phyloP scores from a whole-genome alignment of 1,140 invertebrate genomes.

The Tetranychus urticae region DNA sequence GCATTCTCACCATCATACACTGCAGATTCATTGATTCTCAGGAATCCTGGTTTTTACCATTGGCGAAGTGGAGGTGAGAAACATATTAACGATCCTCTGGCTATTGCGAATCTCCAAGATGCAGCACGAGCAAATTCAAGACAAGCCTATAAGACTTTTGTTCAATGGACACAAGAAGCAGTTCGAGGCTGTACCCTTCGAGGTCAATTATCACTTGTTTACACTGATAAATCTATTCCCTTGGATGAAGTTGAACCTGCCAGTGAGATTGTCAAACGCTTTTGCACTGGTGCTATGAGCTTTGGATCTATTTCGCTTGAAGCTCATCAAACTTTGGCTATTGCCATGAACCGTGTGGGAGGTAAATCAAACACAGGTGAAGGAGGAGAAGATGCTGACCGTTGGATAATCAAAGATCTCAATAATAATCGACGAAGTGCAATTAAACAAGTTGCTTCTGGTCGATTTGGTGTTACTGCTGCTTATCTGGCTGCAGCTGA shows the following conservation, averaged over 20 bases:
- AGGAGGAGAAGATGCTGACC: slow-evolving; percentile 57
- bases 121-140: slow-evolving; percentile 56
- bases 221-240: slow-evolving; percentile 40
- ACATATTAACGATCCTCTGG: slow-evolving; percentile 85
- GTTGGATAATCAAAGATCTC: slow-evolving; percentile 55
- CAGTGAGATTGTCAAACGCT: slow-evolving; percentile 82
- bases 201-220: slow-evolving; percentile 67
- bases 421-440: slow-evolving; percentile 36
- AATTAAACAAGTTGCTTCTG: slow-evolving; percentile 67
- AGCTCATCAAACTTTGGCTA: slow-evolving; percentile 74
- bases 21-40: slow-evolving; percentile 46
- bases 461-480: slow-evolving; percentile 90
- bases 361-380: slow-evolving; percentile 94
- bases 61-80: slow-evolving; percentile 92
- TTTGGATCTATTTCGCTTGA: slow-evolving; percentile 81
- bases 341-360: slow-evolving; percentile 89
- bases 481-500: slow-evolving; percentile 89
- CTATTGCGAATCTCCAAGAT: slow-evolving; percentile 79
- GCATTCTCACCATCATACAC: slow-evolving; percentile 39
- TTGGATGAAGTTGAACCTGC: slow-evolving; percentile 72
- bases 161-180: slow-evolving; percentile 63
- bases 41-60: slow-evolving; percentile 84
- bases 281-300: slow-evolving; percentile 57
- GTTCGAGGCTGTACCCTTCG: slow-evolving; percentile 64
- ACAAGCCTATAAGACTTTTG: slow-evolving; percentile 63